Conservation (phyloP, 2,113 vertebrate species). For the Mustela nigripes region DNA sequence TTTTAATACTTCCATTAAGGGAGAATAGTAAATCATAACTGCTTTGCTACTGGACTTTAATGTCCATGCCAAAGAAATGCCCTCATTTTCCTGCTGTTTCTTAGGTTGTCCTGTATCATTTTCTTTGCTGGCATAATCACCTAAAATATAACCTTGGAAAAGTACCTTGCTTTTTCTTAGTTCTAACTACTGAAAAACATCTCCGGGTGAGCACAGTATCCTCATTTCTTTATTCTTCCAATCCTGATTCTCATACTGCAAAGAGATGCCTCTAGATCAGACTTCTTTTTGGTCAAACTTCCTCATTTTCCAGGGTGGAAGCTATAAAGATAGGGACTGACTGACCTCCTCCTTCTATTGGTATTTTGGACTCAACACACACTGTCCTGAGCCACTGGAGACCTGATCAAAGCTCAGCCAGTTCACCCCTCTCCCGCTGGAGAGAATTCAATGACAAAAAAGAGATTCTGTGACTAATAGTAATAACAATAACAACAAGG, state of each 20-base stretch:
- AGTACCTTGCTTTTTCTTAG: conserved; percentile 32
- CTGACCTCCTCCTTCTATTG: not conserved
- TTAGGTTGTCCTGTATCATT: conserved; percentile 16
- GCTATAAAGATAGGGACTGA: not conserved
- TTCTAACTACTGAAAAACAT: not conserved
- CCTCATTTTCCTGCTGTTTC: conserved; percentile 17
- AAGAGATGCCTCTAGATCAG: not conserved
- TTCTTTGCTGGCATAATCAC: conserved; percentile 31
- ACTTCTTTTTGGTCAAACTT: not conserved
- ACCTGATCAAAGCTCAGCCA: not conserved
- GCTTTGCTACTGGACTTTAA: conserved; percentile 49
- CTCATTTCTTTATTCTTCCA: not conserved
- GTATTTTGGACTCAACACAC: not conserved
- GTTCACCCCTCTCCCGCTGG: accelerated
- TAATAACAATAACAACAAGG: not conserved
- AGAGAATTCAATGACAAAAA: not conserved
- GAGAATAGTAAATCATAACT: conserved; percentile 75
- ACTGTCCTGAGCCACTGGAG: not conserved
- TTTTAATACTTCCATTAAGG: conserved; percentile 82
- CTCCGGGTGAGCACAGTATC: not conserved
- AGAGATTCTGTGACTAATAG: not conserved
- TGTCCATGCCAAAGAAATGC: conserved; percentile 57
- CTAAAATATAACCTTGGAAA: conserved; percentile 53
- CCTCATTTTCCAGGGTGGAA: not conserved
- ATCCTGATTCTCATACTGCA: not conserved